A percentile compares a stretch with the other conserved stretches of the same genome.
Conservation (phyloP, 2,888 invertebrate genomes). For the Thymelicus sylvestris region DNA sequence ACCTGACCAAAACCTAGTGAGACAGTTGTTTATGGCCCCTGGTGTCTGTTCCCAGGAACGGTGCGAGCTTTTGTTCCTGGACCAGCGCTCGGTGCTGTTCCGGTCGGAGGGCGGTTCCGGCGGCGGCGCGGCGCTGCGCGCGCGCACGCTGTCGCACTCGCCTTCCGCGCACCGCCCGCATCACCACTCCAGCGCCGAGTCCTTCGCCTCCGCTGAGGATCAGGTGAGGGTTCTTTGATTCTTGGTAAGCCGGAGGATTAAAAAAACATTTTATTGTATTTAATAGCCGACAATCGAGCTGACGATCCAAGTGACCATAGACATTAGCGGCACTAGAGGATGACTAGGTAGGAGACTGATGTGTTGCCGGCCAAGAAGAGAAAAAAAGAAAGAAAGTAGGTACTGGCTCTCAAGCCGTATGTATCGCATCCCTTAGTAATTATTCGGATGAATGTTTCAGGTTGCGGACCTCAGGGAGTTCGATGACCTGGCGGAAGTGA, state of each 20-base stretch:
- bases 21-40: neutral
- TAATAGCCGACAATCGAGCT: too few species aligned
- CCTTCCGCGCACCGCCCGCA: conserved; percentile 77
- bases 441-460: conserved; percentile 65
- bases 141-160: conserved; percentile 74
- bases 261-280: too few species aligned
- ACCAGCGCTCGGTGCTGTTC: conserved; percentile 94
- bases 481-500: conserved; percentile 91
- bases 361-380: too few species aligned
- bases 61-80: conserved; percentile 94
- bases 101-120: conserved; percentile 88
- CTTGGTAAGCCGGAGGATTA: too few species aligned
- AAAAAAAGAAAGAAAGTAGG: too few species aligned
- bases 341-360: too few species aligned
- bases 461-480: conserved; percentile 95
- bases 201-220: conserved; percentile 98
- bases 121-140: conserved; percentile 62
- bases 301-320: too few species aligned
- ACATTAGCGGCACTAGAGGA: too few species aligned
- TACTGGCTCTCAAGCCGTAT: too few species aligned
- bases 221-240: conserved; percentile 78
- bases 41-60: conserved; percentile 86
- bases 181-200: conserved; percentile 95
- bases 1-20: too few species aligned
- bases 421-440: neutral